Base-by-base conservation (phyloP, 2,113 vertebrate species). In the Acrocephalus arundinaceus region DNA sequence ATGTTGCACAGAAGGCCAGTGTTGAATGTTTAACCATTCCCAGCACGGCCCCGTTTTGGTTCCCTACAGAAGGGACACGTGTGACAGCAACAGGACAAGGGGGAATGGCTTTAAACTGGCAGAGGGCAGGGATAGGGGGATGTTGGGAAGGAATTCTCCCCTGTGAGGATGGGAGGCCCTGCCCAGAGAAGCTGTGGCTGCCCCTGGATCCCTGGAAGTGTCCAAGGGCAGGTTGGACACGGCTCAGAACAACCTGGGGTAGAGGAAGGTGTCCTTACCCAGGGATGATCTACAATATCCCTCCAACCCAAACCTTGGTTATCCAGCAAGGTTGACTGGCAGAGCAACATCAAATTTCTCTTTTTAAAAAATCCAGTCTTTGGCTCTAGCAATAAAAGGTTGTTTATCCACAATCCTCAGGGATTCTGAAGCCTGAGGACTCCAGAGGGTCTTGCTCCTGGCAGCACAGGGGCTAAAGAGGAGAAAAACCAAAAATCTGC, bases 211-310 rank as follows among this genome's bases (percentile, higher is more conserved):
- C 27, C 45, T 74, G 45, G 22, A 16, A 74, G 1, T 37, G 52
- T 12, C 18, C 37, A n/a, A n/a, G 19, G 57, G 4, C 65, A 24
- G 55, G 10, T 0, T 57, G 67, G 59, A 81, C 0, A 0, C 15
- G 24, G 15, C 15, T 46, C n/a, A 57, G 85, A 78, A 1, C 19
- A n/a, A 0, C 12, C 35, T 43, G 27, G 51, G 25, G 15, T 3
- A 13, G 51, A 9, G 58, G 31, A 43, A 31, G 8, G 25, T 63
- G 49, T 65, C 57, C 49, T 25, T 48, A 3, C 9, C 57, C 58
- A 55, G 13, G 20, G 20, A 1, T 51, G 19, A 59, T 7, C 27
- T n/a, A 12, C 46, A 67, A 11, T 3, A 28, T 28, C 27, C 51
- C 35, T 80, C 35, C 61, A 63, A 35, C 9, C 30, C 74, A 58